Evolutionary conservation across 1,140 invertebrate species (phyloP).

Genomic region (Cotesia vestalis): DNA sequence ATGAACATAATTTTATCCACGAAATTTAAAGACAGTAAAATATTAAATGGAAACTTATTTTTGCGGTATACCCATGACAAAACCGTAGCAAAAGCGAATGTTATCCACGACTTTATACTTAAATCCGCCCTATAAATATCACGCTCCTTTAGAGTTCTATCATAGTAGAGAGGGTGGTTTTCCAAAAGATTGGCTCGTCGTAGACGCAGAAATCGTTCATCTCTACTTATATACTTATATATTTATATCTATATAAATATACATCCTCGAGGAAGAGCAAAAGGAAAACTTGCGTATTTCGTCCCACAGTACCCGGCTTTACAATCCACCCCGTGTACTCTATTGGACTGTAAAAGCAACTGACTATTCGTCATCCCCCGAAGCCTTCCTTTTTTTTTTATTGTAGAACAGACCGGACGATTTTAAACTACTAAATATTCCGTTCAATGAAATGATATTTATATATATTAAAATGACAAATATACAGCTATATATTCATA

Average conservation of each 20-base stretch:
- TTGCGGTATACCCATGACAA: conserved; percentile 1
- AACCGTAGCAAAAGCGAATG: not conserved
- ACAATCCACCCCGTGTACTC: not conserved
- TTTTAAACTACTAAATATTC: conserved; percentile 34
- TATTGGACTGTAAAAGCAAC: conserved; percentile 18
- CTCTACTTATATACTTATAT: conserved; percentile 54
- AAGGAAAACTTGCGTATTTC: not conserved
- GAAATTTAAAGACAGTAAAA: not conserved
- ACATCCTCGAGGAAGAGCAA: not conserved
- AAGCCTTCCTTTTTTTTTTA: not conserved
- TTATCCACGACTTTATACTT: conserved; percentile 62
- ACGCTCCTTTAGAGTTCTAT: conserved; percentile 61
- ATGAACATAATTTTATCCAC: too few relatives aligned
- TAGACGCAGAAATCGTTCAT: conserved; percentile 64
- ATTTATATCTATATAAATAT: conserved; percentile 51
- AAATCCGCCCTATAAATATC: conserved; percentile 67
- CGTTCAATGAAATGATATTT: conserved; percentile 38
- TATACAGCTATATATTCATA: conserved; percentile 19
- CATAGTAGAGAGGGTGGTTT: conserved; percentile 55
- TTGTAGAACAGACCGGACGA: conserved; percentile 20
- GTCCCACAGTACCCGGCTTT: not conserved
- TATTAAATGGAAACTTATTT: not conserved
- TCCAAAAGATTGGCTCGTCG: conserved; percentile 66
- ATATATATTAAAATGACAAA: conserved; percentile 31
- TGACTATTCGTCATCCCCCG: conserved; percentile 22